phyloP scores from a whole-genome alignment of 2,113 vertebrate species.

The Chloebia gouldiae region DNA sequence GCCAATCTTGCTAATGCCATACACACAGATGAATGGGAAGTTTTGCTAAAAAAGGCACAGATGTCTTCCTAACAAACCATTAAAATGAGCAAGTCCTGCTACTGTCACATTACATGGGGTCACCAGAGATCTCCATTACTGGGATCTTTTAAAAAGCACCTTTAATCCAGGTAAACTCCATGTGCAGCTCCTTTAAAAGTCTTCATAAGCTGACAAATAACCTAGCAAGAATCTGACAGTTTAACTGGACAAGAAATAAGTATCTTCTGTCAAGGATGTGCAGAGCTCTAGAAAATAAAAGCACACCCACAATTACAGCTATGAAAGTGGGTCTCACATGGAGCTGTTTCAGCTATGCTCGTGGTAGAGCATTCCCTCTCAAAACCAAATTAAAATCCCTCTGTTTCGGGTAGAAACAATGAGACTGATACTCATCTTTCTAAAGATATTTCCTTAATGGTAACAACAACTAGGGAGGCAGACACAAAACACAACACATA shows the following conservation, averaged over 20 bases:
- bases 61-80: neutral
- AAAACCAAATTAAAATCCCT: neutral
- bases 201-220: neutral
- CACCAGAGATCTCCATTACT: neutral
- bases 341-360: neutral
- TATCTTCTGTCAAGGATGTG: neutral
- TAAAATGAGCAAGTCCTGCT: neutral
- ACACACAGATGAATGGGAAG: neutral
- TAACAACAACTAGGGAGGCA: neutral
- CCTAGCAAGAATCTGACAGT: neutral
- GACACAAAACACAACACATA: neutral
- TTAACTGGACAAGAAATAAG: neutral
- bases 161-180: neutral
- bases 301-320: neutral
- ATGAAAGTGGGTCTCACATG: neutral
- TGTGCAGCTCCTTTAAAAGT: neutral
- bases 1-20: neutral
- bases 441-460: neutral
- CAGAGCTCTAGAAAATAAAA: neutral
- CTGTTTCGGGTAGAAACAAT: neutral
- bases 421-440: neutral
- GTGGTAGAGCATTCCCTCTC: neutral
- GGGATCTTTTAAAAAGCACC: neutral
- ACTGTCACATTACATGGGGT: neutral
- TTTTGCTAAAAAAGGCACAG: neutral